Evolutionary conservation across 2,113 vertebrate species (phyloP), one percentile per base, ranked within the genome.

Genomic region (Marcusenius ussheri): DNA sequence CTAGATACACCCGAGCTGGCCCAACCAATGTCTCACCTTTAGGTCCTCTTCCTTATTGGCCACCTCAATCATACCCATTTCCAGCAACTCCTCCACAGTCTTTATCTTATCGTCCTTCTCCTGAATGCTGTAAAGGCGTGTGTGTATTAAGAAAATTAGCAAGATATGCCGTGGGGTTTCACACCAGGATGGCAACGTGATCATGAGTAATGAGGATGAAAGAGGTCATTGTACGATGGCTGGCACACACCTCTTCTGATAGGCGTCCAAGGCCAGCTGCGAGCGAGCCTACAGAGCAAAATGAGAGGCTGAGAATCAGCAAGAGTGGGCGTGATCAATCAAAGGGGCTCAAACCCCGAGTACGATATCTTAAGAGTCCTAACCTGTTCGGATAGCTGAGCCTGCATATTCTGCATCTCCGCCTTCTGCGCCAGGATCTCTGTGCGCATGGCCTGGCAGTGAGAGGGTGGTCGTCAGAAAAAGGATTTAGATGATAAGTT

Each of bases 31-130:
- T 13, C 92, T 95, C 95, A 99, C 98, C 96, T 97, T 97, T 56
- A 99, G 94, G 77, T 97, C 96, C n/a, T 98, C 98, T 89, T 98
- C 97, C 92, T 98, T 99, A 92, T 98, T 98, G 90, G 98, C 98
- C 95, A 99, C 96, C 93, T 99, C 95, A 91, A 99, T 99, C 88
- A 99, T 96, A 88, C 98, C 97, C 90, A 97, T 94, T 93, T 99
- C 97, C 90, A 99, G 95, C 89, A 99, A 95, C 90, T 95, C 96
- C 94, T 99, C 98, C 45, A 98, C 96, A 0, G 97, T 98, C 95
- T 96, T 98, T 91, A 99, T 96, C 93, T 98, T 99, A 88, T 98
- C 98, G 89, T 98, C 98, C 80, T 96, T 97, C 92, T 99, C 97
- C 91, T 95, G 96, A 92, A 94, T 93, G 92, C 98, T 96, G 89